Conservation (phyloP, 2,797 vertebrate species). For the Dicrostonyx torquatus region DNA sequence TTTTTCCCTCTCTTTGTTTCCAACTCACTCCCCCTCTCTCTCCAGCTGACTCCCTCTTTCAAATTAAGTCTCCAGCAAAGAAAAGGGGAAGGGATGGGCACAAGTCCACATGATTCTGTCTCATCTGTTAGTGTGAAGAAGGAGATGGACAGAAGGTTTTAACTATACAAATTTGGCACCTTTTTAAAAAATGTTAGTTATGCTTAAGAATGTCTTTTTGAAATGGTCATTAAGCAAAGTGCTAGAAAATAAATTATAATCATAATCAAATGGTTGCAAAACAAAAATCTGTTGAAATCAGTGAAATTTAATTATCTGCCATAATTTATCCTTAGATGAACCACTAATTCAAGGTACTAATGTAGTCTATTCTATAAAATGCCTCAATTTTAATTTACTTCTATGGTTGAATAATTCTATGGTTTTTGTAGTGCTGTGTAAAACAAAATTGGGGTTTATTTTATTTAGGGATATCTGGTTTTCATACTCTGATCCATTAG, state of each 20-base stretch:
- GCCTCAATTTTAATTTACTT: background rate
- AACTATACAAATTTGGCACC: background rate
- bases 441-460: background rate
- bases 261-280: background rate
- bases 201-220: conserved; percentile 17
- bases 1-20: background rate
- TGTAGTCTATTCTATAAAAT: background rate
- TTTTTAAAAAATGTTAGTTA: background rate
- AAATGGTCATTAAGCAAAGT: conserved; percentile 38
- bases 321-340: conserved; percentile 45
- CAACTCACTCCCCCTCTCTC: background rate
- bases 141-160: background rate
- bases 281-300: background rate
- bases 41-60: background rate
- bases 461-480: background rate
- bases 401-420: background rate
- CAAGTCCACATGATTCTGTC: background rate
- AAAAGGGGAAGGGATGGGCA: background rate
- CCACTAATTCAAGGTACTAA: background rate
- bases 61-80: background rate
- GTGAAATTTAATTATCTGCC: conserved; percentile 19
- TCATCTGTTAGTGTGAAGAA: background rate
- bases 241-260: conserved; percentile 31
- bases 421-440: background rate
- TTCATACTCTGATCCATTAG: background rate